phyloP scores from a whole-genome alignment of 2,113 vertebrate species.

The Nerophis ophidion region DNA sequence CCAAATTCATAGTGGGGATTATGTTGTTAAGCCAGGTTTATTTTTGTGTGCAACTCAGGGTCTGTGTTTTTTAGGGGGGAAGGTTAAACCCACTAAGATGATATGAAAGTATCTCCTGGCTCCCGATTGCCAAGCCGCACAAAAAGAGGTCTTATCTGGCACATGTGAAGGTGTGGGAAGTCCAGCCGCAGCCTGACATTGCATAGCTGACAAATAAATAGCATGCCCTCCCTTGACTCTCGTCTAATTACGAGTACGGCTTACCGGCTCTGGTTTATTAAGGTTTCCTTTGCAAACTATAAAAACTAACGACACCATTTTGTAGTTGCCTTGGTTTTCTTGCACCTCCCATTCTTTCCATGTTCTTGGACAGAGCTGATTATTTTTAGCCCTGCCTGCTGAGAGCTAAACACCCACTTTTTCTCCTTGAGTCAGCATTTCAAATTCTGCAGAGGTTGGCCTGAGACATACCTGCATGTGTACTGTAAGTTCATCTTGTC shows the following conservation, averaged over 20 bases:
- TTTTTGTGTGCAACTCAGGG: constrained; percentile 9
- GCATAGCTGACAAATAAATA: constrained; percentile 58
- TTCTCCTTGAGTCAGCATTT: constrained; percentile 57
- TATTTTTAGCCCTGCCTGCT: constrained; percentile 57
- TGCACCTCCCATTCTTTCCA: constrained; percentile 49
- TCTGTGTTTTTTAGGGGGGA: not conserved
- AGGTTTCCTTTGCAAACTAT: constrained; percentile 61
- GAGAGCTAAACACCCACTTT: constrained; percentile 48
- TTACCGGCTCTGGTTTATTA: constrained; percentile 62
- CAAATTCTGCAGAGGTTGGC: constrained; percentile 36
- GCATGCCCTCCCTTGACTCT: constrained; percentile 50
- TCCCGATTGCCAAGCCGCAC: constrained; percentile 19
- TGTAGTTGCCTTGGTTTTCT: constrained; percentile 51
- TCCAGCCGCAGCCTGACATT: constrained; percentile 42
- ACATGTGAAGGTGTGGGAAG: constrained; percentile 50
- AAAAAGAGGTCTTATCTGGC: constrained; percentile 32
- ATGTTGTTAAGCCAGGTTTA: constrained; percentile 1
- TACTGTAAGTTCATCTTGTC: not conserved
- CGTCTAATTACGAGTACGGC: constrained; percentile 63
- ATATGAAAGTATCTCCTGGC: constrained; percentile 31
- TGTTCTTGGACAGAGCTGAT: constrained; percentile 52
- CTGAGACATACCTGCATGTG: constrained; percentile 9
- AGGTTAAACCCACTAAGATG: constrained; percentile 31
- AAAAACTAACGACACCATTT: constrained; percentile 66
- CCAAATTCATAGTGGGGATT: constrained; percentile 1